Percentiles rank a stretch among this genome's conserved stretches.
Evolutionary conservation across 1,140 invertebrate species (phyloP).

Genomic region (Acromyrmex heyeri): DNA sequence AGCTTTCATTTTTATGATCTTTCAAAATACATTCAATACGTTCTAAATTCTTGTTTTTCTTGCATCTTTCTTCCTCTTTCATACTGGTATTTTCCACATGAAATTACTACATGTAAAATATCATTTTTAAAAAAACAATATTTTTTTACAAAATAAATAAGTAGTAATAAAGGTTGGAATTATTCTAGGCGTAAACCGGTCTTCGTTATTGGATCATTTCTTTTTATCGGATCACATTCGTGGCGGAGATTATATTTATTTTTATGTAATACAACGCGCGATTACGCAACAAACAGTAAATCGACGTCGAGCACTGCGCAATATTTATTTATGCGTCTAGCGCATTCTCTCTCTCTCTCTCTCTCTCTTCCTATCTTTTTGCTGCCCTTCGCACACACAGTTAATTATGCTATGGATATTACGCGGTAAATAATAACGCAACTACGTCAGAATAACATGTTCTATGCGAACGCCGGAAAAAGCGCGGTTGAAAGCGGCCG

Average conservation of each 20-base stretch:
- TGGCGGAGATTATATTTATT: slow-evolving; percentile 40
- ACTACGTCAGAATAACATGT: slow-evolving; percentile 43
- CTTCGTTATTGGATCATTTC: not conserved
- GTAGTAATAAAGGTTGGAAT: not conserved
- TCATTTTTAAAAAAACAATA: not conserved
- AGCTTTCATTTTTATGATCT: not conserved
- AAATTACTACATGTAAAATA: not conserved
- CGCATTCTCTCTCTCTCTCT: slow-evolving; percentile 6
- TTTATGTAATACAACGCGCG: slow-evolving; percentile 24
- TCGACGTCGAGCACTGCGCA: slow-evolving; percentile 17
- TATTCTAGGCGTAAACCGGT: not conserved
- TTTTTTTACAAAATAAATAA: not conserved
- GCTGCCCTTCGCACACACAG: not conserved
- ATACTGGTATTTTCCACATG: not conserved
- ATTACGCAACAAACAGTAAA: slow-evolving; percentile 43
- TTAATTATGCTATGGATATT: slow-evolving; percentile 56
- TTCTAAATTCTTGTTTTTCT: not conserved
- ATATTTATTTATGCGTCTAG: slow-evolving; percentile 42
- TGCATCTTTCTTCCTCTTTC: no score
- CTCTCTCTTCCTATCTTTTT: not conserved
- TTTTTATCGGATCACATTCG: slow-evolving; percentile 22
- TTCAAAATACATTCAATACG: not conserved
- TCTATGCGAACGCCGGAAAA: slow-evolving; percentile 46
- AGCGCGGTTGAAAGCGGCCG: slow-evolving; percentile 30
- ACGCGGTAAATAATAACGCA: slow-evolving; percentile 72